Evolutionary conservation across 1,140 invertebrate genomes (phyloP).

Genomic region (Pogonus chalceus): DNA sequence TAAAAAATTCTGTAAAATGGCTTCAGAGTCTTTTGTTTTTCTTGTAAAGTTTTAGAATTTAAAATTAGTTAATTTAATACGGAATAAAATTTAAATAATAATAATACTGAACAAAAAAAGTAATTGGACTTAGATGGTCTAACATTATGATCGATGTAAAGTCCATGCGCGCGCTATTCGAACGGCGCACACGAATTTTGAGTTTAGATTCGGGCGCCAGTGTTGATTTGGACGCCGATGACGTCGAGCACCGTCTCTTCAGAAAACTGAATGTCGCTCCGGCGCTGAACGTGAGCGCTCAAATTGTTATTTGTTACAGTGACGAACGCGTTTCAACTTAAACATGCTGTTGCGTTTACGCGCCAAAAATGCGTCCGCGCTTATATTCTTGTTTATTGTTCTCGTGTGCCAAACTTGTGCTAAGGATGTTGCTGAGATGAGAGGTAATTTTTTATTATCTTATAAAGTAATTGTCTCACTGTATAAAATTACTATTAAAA

Average conservation of each 20-base stretch:
- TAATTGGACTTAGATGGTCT: no score
- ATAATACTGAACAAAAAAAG: no score
- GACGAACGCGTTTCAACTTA: neutral
- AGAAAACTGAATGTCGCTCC: neutral
- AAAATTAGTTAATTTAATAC: no score
- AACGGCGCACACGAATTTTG: neutral
- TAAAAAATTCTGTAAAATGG: no score
- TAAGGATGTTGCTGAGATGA: neutral
- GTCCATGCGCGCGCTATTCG: neutral
- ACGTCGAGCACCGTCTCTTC: neutral
- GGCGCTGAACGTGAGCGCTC: neutral
- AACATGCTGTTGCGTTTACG: neutral
- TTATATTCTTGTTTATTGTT: neutral
- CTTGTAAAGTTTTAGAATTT: no score
- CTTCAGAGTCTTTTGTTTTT: no score
- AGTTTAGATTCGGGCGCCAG: neutral
- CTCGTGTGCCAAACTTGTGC: neutral
- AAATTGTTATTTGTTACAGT: neutral
- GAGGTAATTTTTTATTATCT: constrained; percentile 4
- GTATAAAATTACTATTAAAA: no score
- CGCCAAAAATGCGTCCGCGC: neutral
- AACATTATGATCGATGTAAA: neutral
- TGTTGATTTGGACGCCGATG: neutral
- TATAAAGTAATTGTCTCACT: no score
- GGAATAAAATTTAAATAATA: no score